Evolutionary conservation across 64 coral and sea anemone genomes (phyloP).

Genomic region (Dendrophyllia cribrosa): DNA sequence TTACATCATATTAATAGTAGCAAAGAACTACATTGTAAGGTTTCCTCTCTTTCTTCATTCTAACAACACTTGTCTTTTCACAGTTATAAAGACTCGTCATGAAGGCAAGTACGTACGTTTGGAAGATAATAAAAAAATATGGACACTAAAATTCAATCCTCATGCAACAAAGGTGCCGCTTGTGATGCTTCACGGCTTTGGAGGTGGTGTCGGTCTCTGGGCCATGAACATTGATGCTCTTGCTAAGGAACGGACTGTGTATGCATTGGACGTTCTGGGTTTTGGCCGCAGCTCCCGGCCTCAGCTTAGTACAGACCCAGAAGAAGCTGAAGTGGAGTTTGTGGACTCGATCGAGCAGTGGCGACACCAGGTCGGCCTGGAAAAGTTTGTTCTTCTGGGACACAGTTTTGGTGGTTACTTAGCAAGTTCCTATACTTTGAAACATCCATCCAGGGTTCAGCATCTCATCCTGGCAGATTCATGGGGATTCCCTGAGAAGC

Average conservation of each 20-base stretch:
- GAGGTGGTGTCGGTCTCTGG: constrained; percentile 92
- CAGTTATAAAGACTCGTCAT: constrained; percentile 89
- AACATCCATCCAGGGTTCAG: constrained; percentile 86
- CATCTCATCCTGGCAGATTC: constrained; percentile 93
- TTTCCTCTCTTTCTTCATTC: too few species aligned
- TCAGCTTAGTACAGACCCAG: constrained; percentile 62
- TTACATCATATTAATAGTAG: too few species aligned
- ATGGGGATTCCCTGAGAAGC: constrained; percentile 95
- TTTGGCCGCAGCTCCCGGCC: constrained; percentile 98
- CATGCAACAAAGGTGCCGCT: constrained; percentile 56
- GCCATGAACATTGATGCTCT: constrained; percentile 85
- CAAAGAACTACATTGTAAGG: too few species aligned
- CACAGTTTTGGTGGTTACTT: constrained; percentile 97
- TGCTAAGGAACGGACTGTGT: constrained; percentile 79
- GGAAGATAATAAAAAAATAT: constrained; percentile 72
- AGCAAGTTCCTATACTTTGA: constrained; percentile 84
- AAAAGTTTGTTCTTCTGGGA: constrained; percentile 92
- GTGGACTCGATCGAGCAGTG: constrained; percentile 89
- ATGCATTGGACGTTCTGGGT: constrained; percentile 91
- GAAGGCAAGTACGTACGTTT: constrained; percentile 79
- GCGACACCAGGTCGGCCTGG: constrained; percentile 83
- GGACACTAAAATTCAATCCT: constrained; percentile 93
- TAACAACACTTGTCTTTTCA: not conserved
- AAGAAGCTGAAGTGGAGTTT: constrained; percentile 87
- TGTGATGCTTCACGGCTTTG: constrained; percentile 97